Conservation (phyloP, 1,140 invertebrate genomes). For the Aricia agestis region DNA sequence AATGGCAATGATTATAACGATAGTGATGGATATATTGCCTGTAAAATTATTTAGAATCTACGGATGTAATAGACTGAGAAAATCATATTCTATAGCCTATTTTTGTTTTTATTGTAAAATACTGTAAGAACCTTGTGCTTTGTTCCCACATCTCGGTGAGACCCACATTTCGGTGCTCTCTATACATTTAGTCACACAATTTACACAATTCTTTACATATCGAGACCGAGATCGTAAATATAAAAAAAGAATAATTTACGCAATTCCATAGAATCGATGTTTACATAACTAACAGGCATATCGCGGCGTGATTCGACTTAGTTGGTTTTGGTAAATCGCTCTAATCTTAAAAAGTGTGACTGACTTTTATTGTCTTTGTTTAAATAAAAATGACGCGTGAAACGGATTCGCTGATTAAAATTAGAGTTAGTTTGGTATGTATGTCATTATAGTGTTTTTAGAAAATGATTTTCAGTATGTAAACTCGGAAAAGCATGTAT, state of each 20-base stretch:
- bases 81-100: too few relatives aligned
- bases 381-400: neutral
- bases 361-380: neutral
- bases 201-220: neutral
- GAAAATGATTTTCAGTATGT: too few relatives aligned
- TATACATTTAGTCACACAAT: neutral
- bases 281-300: conserved; percentile 13
- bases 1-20: too few relatives aligned
- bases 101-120: too few relatives aligned
- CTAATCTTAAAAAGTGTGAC: conserved; percentile 7
- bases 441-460: too few relatives aligned
- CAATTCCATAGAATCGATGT: neutral
- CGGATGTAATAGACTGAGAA: too few relatives aligned
- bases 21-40: too few relatives aligned
- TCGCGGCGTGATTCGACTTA: conserved; percentile 1
- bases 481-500: too few relatives aligned
- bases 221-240: neutral
- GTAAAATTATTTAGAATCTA: too few relatives aligned
- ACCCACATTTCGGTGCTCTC: too few relatives aligned
- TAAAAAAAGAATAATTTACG: neutral
- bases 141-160: too few relatives aligned
- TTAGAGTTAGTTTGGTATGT: neutral
- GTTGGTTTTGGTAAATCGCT: conserved; percentile 3
- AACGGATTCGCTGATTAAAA: neutral
- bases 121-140: too few relatives aligned